Base-by-base conservation (phyloP, 2,888 invertebrate genomes). In the Volucella bombylans region DNA sequence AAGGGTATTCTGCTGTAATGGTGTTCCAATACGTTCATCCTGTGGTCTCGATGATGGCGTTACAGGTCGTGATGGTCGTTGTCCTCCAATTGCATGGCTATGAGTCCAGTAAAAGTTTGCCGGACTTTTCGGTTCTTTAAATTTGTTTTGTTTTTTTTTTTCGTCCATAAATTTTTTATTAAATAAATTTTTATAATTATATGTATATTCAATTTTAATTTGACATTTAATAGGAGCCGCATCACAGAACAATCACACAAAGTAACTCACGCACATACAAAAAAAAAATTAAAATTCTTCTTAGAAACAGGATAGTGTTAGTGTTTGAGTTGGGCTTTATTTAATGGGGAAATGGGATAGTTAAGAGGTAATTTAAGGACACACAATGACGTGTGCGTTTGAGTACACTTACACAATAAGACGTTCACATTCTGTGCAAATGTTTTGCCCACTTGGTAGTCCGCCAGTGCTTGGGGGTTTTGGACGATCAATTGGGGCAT, bases 381-480 rank as follows among this genome's bases (percentile, higher is more conserved):
- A 82, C 52, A 65, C 55, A 59, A 65, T 68, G 39, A 23, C 4
- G 41, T 78, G 62, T 61, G 55, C 50, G 43, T 45, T 54, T 68
- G 39, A 43, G 61, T 52, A 94, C 94, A 96, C 98, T 97, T 96
- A 99, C 98, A 97, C 97, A 93, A 99, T 98, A 90, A 98, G 95
- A 90, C 98, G 95, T 92, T 98, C 98, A 94, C 99, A 99, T 91
- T 98, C 98, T 88, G 96, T 96, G 94, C 99, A 99, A 92, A 97
- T 96, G 93, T 97, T 97, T 93, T 97, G 97, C 90, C 96, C 96
- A 88, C 96, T 94, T 88, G 96, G 96, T 89, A 97, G 93, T 90
- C 95, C 96, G 89, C 94, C 94, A 88, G 94, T 94, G 90, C 94
- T 93, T 92, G 94, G 94, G 91, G 93, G 90, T 88, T 94, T 94